These are phyloP conservation scores for Phrynosoma platyrhinos DNA, from an alignment of 2,113 vertebrate genomes.

Conservation along the genomic window DNA sequence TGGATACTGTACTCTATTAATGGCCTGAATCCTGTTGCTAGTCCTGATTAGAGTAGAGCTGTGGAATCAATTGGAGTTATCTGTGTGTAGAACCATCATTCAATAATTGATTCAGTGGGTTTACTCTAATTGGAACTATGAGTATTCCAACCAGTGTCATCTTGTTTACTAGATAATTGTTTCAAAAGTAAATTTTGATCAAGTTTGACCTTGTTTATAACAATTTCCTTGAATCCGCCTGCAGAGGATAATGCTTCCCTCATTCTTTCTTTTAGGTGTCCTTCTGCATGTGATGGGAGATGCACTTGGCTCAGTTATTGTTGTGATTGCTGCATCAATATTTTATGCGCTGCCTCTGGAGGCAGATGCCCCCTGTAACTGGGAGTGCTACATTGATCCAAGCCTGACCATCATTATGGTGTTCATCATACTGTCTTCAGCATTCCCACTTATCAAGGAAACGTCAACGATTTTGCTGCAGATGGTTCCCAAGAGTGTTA, in stretches of 20 bases:
- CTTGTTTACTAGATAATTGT: background rate
- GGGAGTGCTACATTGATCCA: constrained; percentile 90
- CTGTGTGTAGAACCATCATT: too few relatives aligned
- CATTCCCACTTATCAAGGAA: constrained; percentile 85
- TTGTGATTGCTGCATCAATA: constrained; percentile 80
- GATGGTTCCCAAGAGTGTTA: constrained; percentile 82
- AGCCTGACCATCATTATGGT: constrained; percentile 87
- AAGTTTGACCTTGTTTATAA: background rate
- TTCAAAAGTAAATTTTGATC: background rate
- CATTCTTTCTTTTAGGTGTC: constrained; percentile 76
- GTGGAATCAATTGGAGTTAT: too few relatives aligned
- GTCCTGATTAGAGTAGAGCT: too few relatives aligned
- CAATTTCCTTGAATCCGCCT: rapidly evolving
- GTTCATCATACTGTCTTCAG: constrained; percentile 83
- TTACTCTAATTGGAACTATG: too few relatives aligned
- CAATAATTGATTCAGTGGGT: too few relatives aligned
- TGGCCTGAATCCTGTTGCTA: too few relatives aligned
- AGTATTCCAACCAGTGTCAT: background rate
- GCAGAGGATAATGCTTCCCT: background rate
- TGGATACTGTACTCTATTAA: background rate
- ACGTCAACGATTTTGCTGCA: constrained; percentile 84
- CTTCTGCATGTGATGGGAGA: constrained; percentile 86
- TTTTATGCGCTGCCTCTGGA: constrained; percentile 80
- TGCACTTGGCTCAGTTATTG: constrained; percentile 82
- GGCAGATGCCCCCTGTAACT: constrained; percentile 73